Percentiles rank a stretch among this genome's conserved stretches.
Evolutionary conservation across 2,113 vertebrate species (phyloP).

Genomic region (Nicator chloris): DNA sequence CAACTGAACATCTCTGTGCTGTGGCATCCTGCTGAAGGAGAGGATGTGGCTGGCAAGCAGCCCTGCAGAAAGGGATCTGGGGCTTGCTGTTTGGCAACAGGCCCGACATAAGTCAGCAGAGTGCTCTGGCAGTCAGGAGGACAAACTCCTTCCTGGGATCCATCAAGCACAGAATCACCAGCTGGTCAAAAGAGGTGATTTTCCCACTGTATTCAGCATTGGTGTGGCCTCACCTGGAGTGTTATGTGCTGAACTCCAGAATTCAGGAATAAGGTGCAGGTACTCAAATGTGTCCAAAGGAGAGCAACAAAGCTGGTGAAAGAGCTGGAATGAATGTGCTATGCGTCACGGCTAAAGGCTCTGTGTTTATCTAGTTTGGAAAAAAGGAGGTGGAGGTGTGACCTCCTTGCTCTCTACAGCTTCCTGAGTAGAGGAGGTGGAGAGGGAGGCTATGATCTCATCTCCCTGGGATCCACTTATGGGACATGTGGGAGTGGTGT

Average conservation of each 20-base stretch:
- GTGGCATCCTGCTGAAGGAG: background rate
- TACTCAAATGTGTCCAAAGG: background rate
- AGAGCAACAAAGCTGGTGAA: background rate
- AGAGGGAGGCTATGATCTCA: background rate
- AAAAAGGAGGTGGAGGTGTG: background rate
- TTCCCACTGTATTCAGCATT: background rate
- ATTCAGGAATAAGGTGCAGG: background rate
- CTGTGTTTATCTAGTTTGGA: background rate
- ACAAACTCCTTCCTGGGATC: background rate
- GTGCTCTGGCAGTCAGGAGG: background rate
- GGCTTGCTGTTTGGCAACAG: rapidly evolving
- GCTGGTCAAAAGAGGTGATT: background rate
- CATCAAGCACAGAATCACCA: background rate
- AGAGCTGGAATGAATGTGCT: background rate
- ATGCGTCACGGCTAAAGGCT: background rate
- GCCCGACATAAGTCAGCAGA: rapidly evolving
- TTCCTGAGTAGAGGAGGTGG: background rate
- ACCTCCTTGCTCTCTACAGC: background rate
- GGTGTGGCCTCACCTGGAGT: background rate
- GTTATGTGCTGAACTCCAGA: background rate
- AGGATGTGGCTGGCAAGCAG: background rate
- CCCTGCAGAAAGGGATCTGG: background rate
- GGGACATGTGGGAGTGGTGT: background rate
- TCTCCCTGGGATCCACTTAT: background rate
- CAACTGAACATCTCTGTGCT: background rate